phyloP scores from a whole-genome alignment of 2,113 vertebrate genomes.

The Thymallus thymallus region DNA sequence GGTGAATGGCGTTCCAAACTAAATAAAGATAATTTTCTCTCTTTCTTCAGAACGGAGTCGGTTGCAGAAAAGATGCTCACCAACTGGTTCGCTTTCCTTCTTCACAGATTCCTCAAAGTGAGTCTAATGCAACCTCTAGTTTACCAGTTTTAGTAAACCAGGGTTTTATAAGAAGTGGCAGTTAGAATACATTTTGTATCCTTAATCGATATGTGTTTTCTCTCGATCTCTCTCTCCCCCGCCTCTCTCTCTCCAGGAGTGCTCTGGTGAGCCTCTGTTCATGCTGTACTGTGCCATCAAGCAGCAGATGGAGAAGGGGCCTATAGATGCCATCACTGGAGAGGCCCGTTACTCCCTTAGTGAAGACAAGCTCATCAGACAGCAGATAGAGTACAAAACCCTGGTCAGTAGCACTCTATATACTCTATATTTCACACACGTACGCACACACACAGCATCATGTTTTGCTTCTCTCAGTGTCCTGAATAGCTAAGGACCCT shows the following conservation, averaged over 20 bases:
- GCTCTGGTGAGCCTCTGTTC: conserved; percentile 94
- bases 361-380: conserved; percentile 97
- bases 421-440: neutral
- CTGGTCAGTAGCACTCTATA: conserved; percentile 77
- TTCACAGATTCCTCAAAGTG: conserved; percentile 71
- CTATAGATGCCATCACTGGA: conserved; percentile 96
- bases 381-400: conserved; percentile 99
- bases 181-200: too few species aligned
- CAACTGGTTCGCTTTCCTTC: conserved; percentile 72
- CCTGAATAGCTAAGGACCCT: conserved; percentile 4
- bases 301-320: conserved; percentile 99
- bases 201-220: neutral
- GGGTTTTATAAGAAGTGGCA: too few species aligned
- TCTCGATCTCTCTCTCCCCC: neutral
- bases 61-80: conserved; percentile 73
- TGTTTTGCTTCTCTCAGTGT: neutral
- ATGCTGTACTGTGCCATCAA: conserved; percentile 99
- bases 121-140: conserved; percentile 20
- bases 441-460: neutral
- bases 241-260: conserved; percentile 76
- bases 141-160: too few species aligned
- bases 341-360: conserved; percentile 97
- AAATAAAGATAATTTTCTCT: neutral
- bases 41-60: conserved; percentile 58
- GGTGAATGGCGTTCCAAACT: neutral